These are phyloP conservation scores for Synergus itoensis DNA, from an alignment of 2,888 invertebrate species.

Conservation along the genomic window DNA sequence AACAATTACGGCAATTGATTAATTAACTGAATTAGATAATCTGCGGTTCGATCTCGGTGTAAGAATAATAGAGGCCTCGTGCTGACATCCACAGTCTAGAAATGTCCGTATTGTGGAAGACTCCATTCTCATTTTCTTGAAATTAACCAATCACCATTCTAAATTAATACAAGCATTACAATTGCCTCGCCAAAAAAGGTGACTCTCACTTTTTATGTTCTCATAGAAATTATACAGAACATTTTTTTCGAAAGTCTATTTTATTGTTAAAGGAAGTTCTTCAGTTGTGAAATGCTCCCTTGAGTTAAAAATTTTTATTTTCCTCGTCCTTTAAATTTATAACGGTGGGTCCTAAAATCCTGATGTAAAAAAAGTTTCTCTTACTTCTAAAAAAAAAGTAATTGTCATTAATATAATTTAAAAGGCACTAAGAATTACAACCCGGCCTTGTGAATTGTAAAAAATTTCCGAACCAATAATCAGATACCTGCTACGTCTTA, in stretches of 20 bases:
- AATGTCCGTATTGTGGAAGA: constrained; percentile 47
- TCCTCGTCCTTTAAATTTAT: background rate
- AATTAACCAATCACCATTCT: constrained; percentile 67
- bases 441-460: background rate
- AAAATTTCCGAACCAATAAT: constrained; percentile 9
- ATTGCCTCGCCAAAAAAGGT: constrained; percentile 35
- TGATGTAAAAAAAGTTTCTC: background rate
- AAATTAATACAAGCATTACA: constrained; percentile 50
- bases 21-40: constrained; percentile 75
- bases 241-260: background rate
- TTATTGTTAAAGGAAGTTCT: background rate
- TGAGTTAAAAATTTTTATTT: background rate
- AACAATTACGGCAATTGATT: constrained; percentile 73
- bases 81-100: constrained; percentile 47
- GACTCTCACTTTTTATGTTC: background rate
- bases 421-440: background rate
- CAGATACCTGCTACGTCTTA: background rate
- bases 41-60: constrained; percentile 65
- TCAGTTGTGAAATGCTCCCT: background rate
- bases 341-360: background rate
- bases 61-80: constrained; percentile 60
- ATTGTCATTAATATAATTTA: constrained; percentile 3
- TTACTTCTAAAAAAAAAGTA: background rate
- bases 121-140: constrained; percentile 59
- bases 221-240: background rate